A percentile compares a stretch with the other conserved stretches of the same genome.
Evolutionary conservation across 2,113 vertebrate species (phyloP).

Genomic region (Sturnira hondurensis): DNA sequence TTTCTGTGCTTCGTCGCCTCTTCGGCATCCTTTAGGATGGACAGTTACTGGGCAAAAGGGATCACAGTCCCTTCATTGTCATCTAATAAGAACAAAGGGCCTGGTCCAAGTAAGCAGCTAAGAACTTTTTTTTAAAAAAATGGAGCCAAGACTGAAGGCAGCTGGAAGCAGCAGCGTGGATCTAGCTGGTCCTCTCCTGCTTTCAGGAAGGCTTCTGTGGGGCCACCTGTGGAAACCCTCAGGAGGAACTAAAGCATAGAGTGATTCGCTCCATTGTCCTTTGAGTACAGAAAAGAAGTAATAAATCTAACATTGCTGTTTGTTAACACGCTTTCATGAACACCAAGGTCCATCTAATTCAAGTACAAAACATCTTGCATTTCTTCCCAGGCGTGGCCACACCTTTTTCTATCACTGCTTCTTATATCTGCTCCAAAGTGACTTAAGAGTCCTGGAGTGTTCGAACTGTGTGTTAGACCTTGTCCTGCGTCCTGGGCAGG

Average conservation of each 20-base stretch:
- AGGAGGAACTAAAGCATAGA: background rate
- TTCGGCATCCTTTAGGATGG: slow-evolving; percentile 36
- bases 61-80: slow-evolving; percentile 19
- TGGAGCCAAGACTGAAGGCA: background rate
- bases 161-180: background rate
- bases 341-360: background rate
- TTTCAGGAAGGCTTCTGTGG: background rate
- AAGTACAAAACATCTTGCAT: background rate
- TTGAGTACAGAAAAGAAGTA: background rate
- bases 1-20: slow-evolving; percentile 52
- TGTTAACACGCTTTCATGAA: background rate
- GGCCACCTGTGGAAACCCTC: background rate
- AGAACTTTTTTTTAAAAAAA: background rate
- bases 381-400: background rate
- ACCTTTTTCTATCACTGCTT: background rate
- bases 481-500: background rate
- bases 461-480: background rate
- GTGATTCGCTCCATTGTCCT: background rate
- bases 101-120: slow-evolving; percentile 14
- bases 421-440: background rate
- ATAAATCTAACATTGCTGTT: background rate
- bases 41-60: slow-evolving; percentile 75
- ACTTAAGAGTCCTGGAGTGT: background rate
- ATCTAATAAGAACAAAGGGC: slow-evolving; percentile 36
- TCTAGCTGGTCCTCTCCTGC: background rate